Evolutionary conservation across 2,113 vertebrate species (phyloP), one percentile per base, ranked within the genome.

Genomic region (Typhlomys cinereus): DNA sequence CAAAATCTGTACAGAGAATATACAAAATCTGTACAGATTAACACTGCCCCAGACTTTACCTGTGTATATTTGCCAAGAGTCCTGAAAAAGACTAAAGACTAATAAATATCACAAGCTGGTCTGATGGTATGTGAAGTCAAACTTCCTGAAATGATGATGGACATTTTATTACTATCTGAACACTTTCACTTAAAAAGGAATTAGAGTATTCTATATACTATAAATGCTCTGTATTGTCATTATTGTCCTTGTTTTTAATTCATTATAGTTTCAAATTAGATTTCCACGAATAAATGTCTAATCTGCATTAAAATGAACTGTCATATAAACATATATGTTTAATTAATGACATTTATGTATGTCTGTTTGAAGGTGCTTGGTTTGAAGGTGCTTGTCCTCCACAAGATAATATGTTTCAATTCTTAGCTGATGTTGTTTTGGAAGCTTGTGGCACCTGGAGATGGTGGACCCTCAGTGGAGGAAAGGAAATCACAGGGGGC

Each of bases 1-100:
- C n/a, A n/a, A n/a, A n/a, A n/a, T n/a, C 5, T 0, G 18, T 36
- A 36, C 25, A 20, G 36, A 87, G 87, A 85, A 93, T 50, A 74
- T n/a, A n/a, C n/a, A n/a, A n/a, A n/a, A n/a, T 59, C 73, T 89
- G 83, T 89, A 12, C 50, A 81, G 59, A 69, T 88, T 50, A 36
- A 61, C 69, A 70, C 2, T 21, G 14, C 3, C 5, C 0, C 29
- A 89, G 46, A 57, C 14, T 34, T 21, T 44, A 14, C 15, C 15
- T 89, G 3, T 57, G 21, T 85, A 5, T 71, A 80, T 89, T 86
- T 91, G 52, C 59, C n/a, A 70, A 75, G 46, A 54, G 88, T 36
- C 17, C 12, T 39, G 14, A 34, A 64, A 80, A 88, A 46, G 14
- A 5, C 13, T 62, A 64, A 84, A 9, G 50, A 4, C 50, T 90